Conservation (phyloP, 2,888 invertebrate genomes). For the Plutella xylostella region DNA sequence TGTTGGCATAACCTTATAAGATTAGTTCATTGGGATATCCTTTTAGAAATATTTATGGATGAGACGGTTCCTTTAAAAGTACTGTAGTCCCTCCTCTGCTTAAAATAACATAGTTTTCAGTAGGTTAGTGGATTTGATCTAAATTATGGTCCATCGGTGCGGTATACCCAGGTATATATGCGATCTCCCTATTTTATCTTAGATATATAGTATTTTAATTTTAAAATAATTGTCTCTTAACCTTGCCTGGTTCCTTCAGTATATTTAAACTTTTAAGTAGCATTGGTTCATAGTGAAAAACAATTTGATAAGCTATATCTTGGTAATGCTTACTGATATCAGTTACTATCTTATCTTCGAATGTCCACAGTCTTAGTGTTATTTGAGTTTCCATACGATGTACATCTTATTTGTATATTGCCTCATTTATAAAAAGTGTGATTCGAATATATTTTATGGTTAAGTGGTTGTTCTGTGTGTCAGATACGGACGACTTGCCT, state of each 20-base stretch:
- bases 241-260: no score
- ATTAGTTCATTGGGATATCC: background rate
- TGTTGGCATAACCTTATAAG: no score
- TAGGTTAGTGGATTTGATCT: background rate
- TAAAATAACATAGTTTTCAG: background rate
- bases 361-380: slow-evolving; percentile 45
- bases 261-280: no score
- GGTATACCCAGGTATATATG: background rate
- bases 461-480: slow-evolving; percentile 25
- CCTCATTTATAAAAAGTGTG: slow-evolving; percentile 14
- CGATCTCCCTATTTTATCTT: no score
- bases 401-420: background rate
- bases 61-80: background rate
- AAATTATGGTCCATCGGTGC: background rate
- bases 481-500: slow-evolving; percentile 40
- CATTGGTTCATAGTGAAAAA: no score
- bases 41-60: background rate
- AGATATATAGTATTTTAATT: no score
- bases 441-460: slow-evolving; percentile 22
- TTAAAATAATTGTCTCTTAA: background rate
- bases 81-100: background rate
- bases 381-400: slow-evolving; percentile 31
- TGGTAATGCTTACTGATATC: no score
- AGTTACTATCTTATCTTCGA: slow-evolving; percentile 51
- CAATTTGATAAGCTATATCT: slow-evolving; percentile 39